These are phyloP conservation scores for Magallana ariakensis DNA, from an alignment of 1,140 invertebrate species.

Conservation along the genomic window DNA sequence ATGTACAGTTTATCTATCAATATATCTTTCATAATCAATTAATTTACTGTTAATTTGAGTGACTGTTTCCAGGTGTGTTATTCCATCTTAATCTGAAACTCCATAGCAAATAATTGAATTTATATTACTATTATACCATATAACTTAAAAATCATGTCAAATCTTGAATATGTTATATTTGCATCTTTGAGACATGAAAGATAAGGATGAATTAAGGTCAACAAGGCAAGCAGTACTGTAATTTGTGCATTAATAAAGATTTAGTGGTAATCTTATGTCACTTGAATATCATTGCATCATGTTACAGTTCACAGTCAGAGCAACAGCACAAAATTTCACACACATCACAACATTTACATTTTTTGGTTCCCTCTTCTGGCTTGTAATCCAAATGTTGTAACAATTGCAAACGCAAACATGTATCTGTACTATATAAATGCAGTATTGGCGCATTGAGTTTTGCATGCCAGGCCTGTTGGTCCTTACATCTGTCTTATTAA, in stretches of 20 bases:
- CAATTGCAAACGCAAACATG: conserved; percentile 8
- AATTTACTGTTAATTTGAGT: too few relatives aligned
- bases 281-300: not conserved
- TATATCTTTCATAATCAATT: too few relatives aligned
- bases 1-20: too few relatives aligned
- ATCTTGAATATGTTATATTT: not conserved
- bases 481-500: conserved; percentile 59
- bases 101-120: not conserved
- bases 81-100: not conserved
- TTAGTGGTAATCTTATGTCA: not conserved
- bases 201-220: not conserved
- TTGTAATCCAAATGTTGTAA: not conserved
- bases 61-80: too few relatives aligned
- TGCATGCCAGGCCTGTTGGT: conserved; percentile 47
- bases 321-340: conserved; percentile 16
- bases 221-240: not conserved
- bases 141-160: not conserved
- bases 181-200: not conserved
- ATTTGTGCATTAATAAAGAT: not conserved
- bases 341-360: not conserved
- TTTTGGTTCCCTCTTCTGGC: conserved; percentile 6
- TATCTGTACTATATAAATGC: not conserved
- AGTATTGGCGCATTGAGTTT: conserved; percentile 33
- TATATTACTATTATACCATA: not conserved
- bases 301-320: conserved; percentile 11